Conservation (phyloP, 2,797 vertebrate species). For the Harpagifer antarcticus region DNA sequence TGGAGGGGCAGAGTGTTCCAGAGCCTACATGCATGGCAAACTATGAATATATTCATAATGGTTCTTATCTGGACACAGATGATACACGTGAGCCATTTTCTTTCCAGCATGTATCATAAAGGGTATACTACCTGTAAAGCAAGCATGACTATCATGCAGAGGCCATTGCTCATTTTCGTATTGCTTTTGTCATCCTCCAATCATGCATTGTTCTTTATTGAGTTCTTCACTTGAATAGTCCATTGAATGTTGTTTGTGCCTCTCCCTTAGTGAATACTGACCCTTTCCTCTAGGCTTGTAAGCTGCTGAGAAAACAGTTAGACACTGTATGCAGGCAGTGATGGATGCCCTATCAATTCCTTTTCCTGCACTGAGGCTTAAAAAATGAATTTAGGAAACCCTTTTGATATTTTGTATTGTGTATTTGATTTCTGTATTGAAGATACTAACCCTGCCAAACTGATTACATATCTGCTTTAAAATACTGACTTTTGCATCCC, state of each 20-base stretch:
- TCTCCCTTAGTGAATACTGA: background rate
- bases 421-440: background rate
- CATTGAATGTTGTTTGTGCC: background rate
- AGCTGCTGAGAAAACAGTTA: background rate
- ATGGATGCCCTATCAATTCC: background rate
- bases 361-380: background rate
- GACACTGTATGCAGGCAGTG: background rate
- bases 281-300: background rate
- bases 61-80: conserved; percentile 9
- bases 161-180: conserved; percentile 5
- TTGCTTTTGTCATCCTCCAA: conserved; percentile 8
- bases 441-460: background rate
- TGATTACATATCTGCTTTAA: background rate
- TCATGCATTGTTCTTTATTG: conserved; percentile 3
- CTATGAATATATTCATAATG: background rate
- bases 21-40: too few species aligned
- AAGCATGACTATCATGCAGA: background rate
- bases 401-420: too few species aligned
- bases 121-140: background rate
- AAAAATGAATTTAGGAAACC: background rate
- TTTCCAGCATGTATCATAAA: background rate
- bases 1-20: too few species aligned
- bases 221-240: background rate
- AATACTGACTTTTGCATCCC: background rate
- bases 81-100: background rate